These are phyloP conservation scores for Intellagama lesueurii DNA, from an alignment of 2,797 vertebrate genomes.

Conservation along the genomic window DNA sequence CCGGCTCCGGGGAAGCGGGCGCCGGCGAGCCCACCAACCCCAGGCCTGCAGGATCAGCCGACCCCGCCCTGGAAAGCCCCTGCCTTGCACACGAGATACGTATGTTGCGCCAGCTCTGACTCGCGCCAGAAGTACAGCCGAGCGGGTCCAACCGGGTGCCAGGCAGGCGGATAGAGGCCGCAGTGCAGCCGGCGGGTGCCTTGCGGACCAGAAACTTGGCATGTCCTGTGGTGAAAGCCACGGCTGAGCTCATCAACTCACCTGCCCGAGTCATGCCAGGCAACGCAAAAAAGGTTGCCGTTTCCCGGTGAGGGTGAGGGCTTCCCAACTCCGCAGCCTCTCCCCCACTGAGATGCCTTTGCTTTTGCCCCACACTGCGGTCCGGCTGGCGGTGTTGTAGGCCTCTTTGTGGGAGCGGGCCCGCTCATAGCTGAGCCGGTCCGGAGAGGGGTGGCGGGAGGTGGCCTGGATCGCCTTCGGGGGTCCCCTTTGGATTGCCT, in stretches of 20 bases:
- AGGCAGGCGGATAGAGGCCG: slow-evolving; percentile 23
- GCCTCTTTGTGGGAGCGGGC: neutral
- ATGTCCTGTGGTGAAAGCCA: slow-evolving; percentile 23
- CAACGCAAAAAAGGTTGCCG: neutral
- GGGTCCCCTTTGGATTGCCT: neutral
- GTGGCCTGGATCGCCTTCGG: neutral
- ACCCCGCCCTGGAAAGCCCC: slow-evolving; percentile 37
- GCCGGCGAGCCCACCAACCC: slow-evolving; percentile 18
- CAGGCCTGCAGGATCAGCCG: neutral
- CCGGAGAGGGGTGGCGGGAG: neutral
- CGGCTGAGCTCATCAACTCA: slow-evolving; percentile 59
- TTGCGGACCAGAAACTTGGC: slow-evolving; percentile 7
- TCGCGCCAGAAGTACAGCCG: no score
- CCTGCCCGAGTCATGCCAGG: neutral
- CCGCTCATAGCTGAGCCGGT: neutral
- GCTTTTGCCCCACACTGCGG: neutral
- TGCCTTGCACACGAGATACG: no score
- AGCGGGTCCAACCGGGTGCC: neutral
- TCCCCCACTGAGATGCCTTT: no score
- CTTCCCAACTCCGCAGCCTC: neutral
- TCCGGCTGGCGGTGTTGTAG: neutral
- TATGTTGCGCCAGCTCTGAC: no score
- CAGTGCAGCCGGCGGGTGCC: no score
- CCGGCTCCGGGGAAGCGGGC: neutral
- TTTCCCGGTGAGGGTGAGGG: no score